Evolutionary conservation across 2,113 vertebrate genomes (phyloP), one percentile per base, ranked within the genome.

Genomic region (Aplodontia rufa): DNA sequence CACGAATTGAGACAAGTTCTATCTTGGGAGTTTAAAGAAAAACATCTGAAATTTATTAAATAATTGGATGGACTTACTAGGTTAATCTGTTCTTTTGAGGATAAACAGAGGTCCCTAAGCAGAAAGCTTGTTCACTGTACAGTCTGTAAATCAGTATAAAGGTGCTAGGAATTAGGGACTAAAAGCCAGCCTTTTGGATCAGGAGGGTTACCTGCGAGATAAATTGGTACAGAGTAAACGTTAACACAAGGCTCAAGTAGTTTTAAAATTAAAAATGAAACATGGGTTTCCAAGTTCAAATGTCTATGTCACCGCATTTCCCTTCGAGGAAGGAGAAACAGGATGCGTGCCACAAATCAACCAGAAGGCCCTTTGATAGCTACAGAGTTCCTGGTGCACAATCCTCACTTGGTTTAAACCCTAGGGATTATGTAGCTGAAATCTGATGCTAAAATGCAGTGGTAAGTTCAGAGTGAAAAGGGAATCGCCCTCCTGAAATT

Each of bases 231-330:
- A 30, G 24, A 40, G 66, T 74, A 66, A 94, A 71, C 9, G 82
- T 84, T 47, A 81, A 83, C 40, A 84, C 4, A 87, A 68, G n/a
- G 37, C 95, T 87, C n/a, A 92, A 78, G 53, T 32, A 85, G 74
- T 68, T 84, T 82, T 78, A 64, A 87, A 78, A 51, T 12, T 13
- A 71, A 83, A 7, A 74, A 88, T 74, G 19, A 42, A 96, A 79
- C 53, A 13, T 28, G 72, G 49, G 13, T 13, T 87, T 92, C 66
- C 26, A 40, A 19, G 4, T 90, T 62, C 71, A 89, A 72, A 75
- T 53, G 5, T 76, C 51, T 26, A 35, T 37, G 49, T 37, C 24
- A 49, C 22, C 78, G 81, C 26, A 68, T 85, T 84, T 90, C 49
- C 42, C 35, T 60, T 2, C 40, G n/a, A 87, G 40, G 37, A 37